Evolutionary conservation across 2,113 vertebrate species (phyloP).

Genomic region (Ploceus nigricollis): DNA sequence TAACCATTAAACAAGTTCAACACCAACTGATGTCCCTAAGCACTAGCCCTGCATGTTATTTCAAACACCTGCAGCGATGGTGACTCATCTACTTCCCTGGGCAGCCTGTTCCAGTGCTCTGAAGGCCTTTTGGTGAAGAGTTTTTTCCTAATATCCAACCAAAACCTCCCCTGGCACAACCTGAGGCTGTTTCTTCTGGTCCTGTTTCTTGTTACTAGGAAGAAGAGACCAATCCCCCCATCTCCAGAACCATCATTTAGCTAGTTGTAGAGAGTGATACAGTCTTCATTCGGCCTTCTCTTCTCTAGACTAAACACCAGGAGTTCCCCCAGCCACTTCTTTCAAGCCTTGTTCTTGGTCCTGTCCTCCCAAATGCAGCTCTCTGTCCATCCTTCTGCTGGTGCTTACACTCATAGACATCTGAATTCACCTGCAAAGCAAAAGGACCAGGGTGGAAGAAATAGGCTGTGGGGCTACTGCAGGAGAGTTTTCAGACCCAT

Average conservation of each 20-base stretch:
- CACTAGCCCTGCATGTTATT: fast-evolving
- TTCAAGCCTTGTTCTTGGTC: not conserved
- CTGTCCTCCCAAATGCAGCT: not conserved
- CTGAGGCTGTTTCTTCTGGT: not conserved
- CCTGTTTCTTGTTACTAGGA: not conserved
- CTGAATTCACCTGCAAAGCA: not conserved
- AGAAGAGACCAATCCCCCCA: not conserved
- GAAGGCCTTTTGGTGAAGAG: not conserved
- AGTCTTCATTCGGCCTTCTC: not conserved
- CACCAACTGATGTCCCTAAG: not conserved
- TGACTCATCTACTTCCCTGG: not conserved
- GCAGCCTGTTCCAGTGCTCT: not conserved
- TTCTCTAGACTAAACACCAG: not conserved
- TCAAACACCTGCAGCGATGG: not conserved
- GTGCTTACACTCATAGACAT: fast-evolving
- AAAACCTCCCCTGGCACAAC: not conserved
- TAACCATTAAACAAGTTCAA: not conserved
- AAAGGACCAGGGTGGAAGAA: not conserved
- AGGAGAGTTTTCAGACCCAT: not conserved
- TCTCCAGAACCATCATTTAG: not conserved
- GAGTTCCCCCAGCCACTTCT: not conserved
- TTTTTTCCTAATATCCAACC: not conserved
- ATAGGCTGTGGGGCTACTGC: too few species aligned
- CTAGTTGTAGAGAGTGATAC: fast-evolving
- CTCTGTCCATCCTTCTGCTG: not conserved